Evolutionary conservation across 2,113 vertebrate species (phyloP).

Genomic region (Amblyornis subalaris): DNA sequence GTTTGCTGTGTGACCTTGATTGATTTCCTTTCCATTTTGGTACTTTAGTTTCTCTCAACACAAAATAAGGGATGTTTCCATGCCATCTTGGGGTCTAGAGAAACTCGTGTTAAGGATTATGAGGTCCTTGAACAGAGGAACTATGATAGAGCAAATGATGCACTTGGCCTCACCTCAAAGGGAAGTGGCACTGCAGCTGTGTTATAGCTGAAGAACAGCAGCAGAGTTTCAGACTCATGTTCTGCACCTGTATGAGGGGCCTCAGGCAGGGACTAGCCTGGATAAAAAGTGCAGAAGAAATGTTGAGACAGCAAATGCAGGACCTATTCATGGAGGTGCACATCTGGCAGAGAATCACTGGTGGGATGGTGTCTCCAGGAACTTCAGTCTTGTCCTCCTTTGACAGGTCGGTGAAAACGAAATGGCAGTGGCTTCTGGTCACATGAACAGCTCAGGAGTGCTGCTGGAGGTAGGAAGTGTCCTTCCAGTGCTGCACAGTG

Average conservation of each 20-base stretch:
- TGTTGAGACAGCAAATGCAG: background rate
- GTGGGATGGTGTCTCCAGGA: background rate
- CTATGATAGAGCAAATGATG: background rate
- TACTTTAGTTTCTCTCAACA: background rate
- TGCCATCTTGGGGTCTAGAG: background rate
- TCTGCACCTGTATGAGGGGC: background rate
- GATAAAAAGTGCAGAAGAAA: background rate
- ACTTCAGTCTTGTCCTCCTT: constrained; percentile 67
- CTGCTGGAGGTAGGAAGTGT: constrained; percentile 88
- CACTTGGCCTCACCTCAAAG: background rate
- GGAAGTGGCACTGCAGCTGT: background rate
- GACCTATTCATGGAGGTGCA: background rate
- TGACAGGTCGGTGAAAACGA: constrained; percentile 78
- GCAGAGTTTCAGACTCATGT: background rate
- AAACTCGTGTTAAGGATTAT: background rate
- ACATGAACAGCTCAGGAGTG: constrained; percentile 73
- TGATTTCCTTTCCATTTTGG: background rate
- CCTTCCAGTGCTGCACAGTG: constrained; percentile 81
- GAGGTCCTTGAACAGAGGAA: background rate
- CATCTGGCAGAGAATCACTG: constrained; percentile 12
- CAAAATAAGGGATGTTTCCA: background rate
- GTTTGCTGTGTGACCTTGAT: background rate
- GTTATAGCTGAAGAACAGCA: background rate
- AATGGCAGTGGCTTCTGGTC: constrained; percentile 73
- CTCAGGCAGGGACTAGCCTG: background rate